Percentiles rank a stretch among this genome's conserved stretches.
phyloP scores from a whole-genome alignment of 2,113 vertebrate genomes.

The Beaufortia kweichowensis region DNA sequence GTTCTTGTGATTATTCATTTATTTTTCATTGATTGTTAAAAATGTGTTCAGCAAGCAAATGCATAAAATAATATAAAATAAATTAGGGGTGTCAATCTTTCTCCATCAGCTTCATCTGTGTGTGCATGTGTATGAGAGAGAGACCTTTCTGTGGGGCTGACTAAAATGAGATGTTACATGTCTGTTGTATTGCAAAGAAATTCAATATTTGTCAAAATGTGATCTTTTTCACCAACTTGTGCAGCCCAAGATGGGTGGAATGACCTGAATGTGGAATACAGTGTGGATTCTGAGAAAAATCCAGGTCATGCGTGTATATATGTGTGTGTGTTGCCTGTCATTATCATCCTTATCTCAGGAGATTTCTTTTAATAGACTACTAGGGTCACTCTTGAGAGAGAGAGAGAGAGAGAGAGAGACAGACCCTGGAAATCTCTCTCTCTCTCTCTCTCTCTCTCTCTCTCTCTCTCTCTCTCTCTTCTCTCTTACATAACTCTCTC shows the following conservation, averaged over 20 bases:
- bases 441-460: background rate
- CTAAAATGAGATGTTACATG: too few relatives aligned
- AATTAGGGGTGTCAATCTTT: too few relatives aligned
- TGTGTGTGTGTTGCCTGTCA: conserved; percentile 34
- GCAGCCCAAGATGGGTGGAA: background rate
- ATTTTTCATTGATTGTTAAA: too few relatives aligned
- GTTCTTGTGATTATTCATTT: conserved; percentile 36
- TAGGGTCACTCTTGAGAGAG: conserved; percentile 2
- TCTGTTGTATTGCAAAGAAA: background rate
- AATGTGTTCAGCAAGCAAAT: too few relatives aligned
- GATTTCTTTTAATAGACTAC: conserved; percentile 49
- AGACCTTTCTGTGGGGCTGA: too few relatives aligned
- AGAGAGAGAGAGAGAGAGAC: conserved; percentile 17
- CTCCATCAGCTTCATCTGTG: too few relatives aligned
- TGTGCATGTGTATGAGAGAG: too few relatives aligned
- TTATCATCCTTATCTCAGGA: conserved; percentile 35
- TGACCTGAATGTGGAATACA: conserved; percentile 7
- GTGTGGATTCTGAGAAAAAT: conserved; percentile 28
- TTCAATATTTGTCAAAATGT: background rate
- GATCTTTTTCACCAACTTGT: background rate
- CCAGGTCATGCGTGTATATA: conserved; percentile 32
- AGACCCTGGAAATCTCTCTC: background rate
- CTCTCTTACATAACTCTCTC: background rate
- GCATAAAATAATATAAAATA: too few relatives aligned
- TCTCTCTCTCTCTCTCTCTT: background rate